Base-by-base conservation (phyloP, 2,797 vertebrate species). In the Cirrhinus molitorella region DNA sequence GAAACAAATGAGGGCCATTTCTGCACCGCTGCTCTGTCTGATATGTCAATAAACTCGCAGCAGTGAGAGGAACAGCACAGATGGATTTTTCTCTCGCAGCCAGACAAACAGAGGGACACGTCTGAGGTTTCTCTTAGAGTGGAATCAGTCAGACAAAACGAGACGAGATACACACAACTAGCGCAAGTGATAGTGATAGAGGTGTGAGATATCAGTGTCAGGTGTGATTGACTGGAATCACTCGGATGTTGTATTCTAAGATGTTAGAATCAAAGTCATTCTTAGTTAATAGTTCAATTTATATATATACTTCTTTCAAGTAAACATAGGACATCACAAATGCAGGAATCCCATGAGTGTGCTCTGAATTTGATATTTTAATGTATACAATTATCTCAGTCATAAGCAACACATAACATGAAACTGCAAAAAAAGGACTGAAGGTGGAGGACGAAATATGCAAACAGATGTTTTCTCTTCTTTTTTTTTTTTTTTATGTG, bases 1-100 rank as follows among this genome's bases (percentile, higher is more conserved):
- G 91, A 95, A 96, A 96, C 94, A 94, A 96, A 95, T 92, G 94
- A 95, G 94, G 93, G 93, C 95, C 94, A 93, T 97, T 96, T 96
- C 93, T 93, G 92, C 93, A 89, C 92, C 92, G 93, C 93, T 94
- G 91, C 95, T 94, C 93, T 91, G 91, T 93, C 94, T 94, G 93
- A 94, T 95, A 94, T 92, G 93, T 95, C 94, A 95, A 94, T 95
- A 96, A 94, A 75, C 92, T 93, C 28, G 3, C 91, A 86, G 92
- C 92, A 90, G 91, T 92, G 87, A 88, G 92, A 92, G 92, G 93
- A 94, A 92, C 92, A 90, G 90, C 86, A 28, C 53, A 90, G 89
- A 95, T 95, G 90, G 93, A 95, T 95, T 95, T 94, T 88, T 89
- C 80, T 91, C 91, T 90, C 85, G 87, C 89, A 92, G 93, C 90